Evolutionary conservation across 2,888 invertebrate genomes (phyloP), one percentile per base, ranked within the genome.

Genomic region (Hirtodrosophila histrioides): DNA sequence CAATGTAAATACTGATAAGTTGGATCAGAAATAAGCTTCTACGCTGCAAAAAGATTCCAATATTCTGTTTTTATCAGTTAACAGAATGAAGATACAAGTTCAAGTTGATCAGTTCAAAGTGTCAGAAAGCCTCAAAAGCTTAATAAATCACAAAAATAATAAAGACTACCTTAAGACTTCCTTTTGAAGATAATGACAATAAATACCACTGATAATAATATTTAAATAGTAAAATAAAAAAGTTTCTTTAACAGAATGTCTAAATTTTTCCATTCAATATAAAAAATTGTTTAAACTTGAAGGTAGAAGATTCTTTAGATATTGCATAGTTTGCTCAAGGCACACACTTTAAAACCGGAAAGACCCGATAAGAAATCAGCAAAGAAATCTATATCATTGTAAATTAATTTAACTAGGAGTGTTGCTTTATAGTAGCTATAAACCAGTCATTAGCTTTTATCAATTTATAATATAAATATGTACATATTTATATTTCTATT

Each of bases 1-100:
- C 27, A 46, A n/a, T 40, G 53, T 60, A 41, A 56, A 53, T 29
- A n/a, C 1, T 27, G 68, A 61, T 73, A 67, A 60, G 40, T 10
- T n/a, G n/a, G 11, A 36, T 36, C 36, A 11, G n/a, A n/a, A n/a
- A 36, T 36, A n/a, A 36, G 11, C n/a, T 11, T 11, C 4, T 5
- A 36, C 11, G 4, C n/a, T 11, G 4, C 27, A 36, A 11, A 36
- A n/a, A 36, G n/a, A 36, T 36, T 12, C 10, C 17, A 17, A 17
- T 2, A 17, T 49, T 7, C 10, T 48, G 24, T 4, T 12, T 48
- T 36, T 48, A 49, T 49, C 45, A 31, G 23, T 37, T 29, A 41
- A 10, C 11, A 31, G 10, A 17, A 29, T 44, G 9, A 9, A 44
- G 31, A 45, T 40, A 23, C 35, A 31, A 35, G 43, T 43, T 11